These are phyloP conservation scores for Pelodytes ibericus DNA, from an alignment of 2,797 vertebrate genomes.

Conservation along the genomic window DNA sequence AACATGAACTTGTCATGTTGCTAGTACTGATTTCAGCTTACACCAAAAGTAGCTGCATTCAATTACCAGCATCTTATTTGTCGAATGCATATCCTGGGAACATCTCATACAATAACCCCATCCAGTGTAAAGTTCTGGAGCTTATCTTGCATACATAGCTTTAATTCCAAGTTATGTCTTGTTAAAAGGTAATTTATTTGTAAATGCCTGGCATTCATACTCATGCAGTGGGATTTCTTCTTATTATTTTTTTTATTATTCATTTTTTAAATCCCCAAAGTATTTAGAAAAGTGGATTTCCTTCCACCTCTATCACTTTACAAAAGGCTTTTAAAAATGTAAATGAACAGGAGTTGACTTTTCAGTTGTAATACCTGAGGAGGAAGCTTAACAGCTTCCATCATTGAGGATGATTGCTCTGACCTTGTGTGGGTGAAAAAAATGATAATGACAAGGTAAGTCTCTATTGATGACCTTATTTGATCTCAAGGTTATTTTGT, in stretches of 20 bases:
- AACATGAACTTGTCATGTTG: neutral
- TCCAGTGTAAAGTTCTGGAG: neutral
- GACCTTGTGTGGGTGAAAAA: too few relatives aligned
- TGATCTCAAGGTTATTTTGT: too few relatives aligned
- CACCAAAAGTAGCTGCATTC: neutral
- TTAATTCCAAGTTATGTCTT: neutral
- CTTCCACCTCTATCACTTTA: neutral
- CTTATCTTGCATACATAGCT: neutral
- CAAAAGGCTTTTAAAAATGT: neutral
- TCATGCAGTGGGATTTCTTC: neutral
- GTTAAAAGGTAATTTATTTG: neutral
- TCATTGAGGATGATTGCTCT: too few relatives aligned
- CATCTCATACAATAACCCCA: neutral
- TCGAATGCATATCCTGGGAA: neutral
- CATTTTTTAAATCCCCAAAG: neutral
- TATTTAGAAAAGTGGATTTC: neutral
- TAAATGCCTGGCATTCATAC: neutral
- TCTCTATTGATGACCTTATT: too few relatives aligned
- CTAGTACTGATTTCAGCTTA: neutral
- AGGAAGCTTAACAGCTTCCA: too few relatives aligned
- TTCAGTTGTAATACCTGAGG: neutral
- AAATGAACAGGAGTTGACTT: neutral
- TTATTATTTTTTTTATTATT: neutral
- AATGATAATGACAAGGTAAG: too few relatives aligned
- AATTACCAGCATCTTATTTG: neutral